Evolutionary conservation across 2,888 invertebrate species (phyloP), one percentile per base, ranked within the genome.

Genomic region (Himalopsyche kuldschensis): DNA sequence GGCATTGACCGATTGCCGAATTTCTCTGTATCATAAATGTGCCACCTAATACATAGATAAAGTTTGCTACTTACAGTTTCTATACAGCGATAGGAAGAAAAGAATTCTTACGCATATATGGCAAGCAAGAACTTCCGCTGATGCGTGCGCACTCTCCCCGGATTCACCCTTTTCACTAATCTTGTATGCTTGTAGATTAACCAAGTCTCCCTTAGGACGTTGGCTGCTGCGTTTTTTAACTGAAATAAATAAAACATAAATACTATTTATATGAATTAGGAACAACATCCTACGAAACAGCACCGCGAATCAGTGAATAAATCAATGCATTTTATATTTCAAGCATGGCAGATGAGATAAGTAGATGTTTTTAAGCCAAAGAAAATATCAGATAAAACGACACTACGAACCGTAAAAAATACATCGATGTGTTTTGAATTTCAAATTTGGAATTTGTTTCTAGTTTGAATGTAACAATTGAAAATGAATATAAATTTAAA

Each of bases 151-250:
- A 99, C 99, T 91, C 97, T 95, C 88, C 97, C 96, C 85, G 97
- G 96, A 91, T 99, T 98, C 85, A 99, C 98, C 90, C 98, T 95
- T 93, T 98, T 98, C 89, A 98, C 98, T 89, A 99, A 95, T 90
- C 99, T 96, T 89, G 99, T 99, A 91, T 99, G 97, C 92, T 99
- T 99, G 93, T 99, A 99, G 90, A 99, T 99, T 90, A 99, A 95
- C 99, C 99, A 99, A 88, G 99, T 99, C 93, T 99, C 99, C 88
- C 99, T 94, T 88, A 99, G 94, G 88, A 99, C 99, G 92, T 99
- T 99, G 87, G 99, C 99, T 87, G 99, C 99, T 87, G 99, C 98
- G 93, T 99, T 99, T 95, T 99, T 99, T 92, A 99, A 94, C 98
- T 99, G 94, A 87, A 93, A 91, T 87, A 86, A 86, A 87, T 46